These are phyloP conservation scores for Shinisaurus crocodilurus DNA, from an alignment of 2,113 vertebrate genomes.

Conservation along the genomic window DNA sequence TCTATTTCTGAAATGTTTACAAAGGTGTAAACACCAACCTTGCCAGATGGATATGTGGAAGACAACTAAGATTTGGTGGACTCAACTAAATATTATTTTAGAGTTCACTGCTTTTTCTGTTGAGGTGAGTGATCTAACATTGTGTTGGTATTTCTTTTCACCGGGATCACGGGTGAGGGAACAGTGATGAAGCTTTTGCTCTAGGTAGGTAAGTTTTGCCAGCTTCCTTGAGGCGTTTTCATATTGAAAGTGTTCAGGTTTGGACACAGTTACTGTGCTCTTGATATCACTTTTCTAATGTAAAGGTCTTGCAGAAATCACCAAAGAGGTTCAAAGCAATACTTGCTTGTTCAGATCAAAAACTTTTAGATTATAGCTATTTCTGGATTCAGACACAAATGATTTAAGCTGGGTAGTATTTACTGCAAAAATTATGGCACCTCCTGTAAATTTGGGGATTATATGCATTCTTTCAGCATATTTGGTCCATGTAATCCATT, in stretches of 20 bases:
- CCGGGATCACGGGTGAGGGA: constrained; percentile 15
- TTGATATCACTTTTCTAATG: too few relatives aligned
- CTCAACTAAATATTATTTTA: constrained; percentile 46
- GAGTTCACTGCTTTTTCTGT: constrained; percentile 45
- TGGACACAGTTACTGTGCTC: background rate
- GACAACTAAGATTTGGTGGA: constrained; percentile 29
- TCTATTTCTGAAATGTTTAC: constrained; percentile 28
- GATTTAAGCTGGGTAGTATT: background rate
- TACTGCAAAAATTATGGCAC: background rate
- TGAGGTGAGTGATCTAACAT: constrained; percentile 57
- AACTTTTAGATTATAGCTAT: background rate
- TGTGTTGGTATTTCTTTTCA: constrained; percentile 35
- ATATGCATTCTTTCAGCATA: background rate
- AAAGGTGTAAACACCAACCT: constrained; percentile 29
- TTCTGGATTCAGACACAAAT: background rate
- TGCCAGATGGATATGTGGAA: constrained; percentile 52
- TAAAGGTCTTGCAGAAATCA: too few relatives aligned
- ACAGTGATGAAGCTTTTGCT: constrained; percentile 50
- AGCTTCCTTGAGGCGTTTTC: background rate
- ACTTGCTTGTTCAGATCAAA: background rate
- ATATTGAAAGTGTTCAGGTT: background rate
- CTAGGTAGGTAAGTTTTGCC: constrained; percentile 43
- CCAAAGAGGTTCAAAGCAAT: too few relatives aligned
- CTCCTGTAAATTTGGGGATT: background rate
- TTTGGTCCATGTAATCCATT: background rate